These are phyloP conservation scores for Plusia festucae DNA, from an alignment of 2,888 invertebrate species.

Conservation along the genomic window DNA sequence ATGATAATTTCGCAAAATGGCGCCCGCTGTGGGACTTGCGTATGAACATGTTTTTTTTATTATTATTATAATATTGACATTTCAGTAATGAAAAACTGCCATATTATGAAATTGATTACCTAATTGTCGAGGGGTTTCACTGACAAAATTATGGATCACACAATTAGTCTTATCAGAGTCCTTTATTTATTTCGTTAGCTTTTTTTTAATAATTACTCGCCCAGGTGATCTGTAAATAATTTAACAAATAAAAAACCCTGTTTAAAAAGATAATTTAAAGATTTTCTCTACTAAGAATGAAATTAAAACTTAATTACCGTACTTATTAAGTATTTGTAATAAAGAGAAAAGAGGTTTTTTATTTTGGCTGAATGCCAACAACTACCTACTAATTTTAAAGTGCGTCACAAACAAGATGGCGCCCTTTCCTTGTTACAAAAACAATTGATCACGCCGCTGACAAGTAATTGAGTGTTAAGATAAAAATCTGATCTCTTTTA, in stretches of 20 bases:
- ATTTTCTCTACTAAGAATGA: too few relatives aligned
- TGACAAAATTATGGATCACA: too few relatives aligned
- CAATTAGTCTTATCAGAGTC: too few relatives aligned
- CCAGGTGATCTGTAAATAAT: too few relatives aligned
- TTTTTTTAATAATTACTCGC: too few relatives aligned
- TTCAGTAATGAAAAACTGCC: too few relatives aligned
- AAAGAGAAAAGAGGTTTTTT: background rate
- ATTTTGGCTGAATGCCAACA: too few relatives aligned
- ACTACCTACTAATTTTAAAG: background rate
- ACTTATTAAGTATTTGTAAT: background rate
- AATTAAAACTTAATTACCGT: background rate
- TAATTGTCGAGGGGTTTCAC: too few relatives aligned
- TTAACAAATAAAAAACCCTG: too few relatives aligned
- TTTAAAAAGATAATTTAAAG: too few relatives aligned
- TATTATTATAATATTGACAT: background rate
- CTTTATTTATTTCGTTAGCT: too few relatives aligned
- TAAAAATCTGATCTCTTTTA: background rate
- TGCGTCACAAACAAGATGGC: background rate
- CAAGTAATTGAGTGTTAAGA: background rate
- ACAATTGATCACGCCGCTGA: background rate
- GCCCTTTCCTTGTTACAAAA: background rate
- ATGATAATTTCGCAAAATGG: background rate
- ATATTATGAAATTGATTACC: too few relatives aligned
- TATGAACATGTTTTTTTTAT: background rate
- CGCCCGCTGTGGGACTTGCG: background rate